Percentiles rank a stretch among this genome's conserved stretches.
These are phyloP conservation scores for Bryconaethiops microstoma DNA, from an alignment of 2,797 vertebrate genomes.

Conservation along the genomic window DNA sequence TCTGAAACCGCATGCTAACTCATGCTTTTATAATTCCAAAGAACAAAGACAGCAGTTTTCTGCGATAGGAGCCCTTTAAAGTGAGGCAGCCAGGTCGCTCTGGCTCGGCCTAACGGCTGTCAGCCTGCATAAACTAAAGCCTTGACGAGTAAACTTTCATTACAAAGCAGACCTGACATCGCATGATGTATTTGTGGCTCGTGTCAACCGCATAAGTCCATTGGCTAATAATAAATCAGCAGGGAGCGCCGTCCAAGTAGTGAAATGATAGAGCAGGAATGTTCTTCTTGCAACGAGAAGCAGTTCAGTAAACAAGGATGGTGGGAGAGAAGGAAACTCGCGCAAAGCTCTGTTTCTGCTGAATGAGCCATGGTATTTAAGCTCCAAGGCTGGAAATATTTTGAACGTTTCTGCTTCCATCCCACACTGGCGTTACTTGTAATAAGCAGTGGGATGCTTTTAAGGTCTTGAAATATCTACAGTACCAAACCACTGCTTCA, in stretches of 20 bases:
- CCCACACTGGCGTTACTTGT: background rate
- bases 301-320: background rate
- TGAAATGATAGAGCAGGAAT: background rate
- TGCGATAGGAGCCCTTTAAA: background rate
- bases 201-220: conserved; percentile 13
- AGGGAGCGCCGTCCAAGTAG: background rate
- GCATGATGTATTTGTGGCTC: conserved; percentile 10
- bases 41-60: background rate
- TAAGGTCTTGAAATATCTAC: conserved; percentile 1
- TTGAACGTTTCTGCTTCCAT: background rate
- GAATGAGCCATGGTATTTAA: background rate
- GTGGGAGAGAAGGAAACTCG: background rate
- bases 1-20: too few species aligned
- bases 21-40: too few species aligned
- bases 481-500: background rate
- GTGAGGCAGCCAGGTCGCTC: background rate
- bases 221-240: conserved; percentile 1
- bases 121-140: background rate
- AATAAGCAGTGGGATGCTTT: conserved; percentile 3
- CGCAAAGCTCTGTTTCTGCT: background rate
- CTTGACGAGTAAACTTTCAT: conserved; percentile 5
- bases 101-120: background rate
- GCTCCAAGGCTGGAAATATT: background rate
- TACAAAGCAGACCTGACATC: background rate
- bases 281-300: background rate